Conservation (phyloP, 2,797 vertebrate genomes). For the Leuciscus waleckii region DNA sequence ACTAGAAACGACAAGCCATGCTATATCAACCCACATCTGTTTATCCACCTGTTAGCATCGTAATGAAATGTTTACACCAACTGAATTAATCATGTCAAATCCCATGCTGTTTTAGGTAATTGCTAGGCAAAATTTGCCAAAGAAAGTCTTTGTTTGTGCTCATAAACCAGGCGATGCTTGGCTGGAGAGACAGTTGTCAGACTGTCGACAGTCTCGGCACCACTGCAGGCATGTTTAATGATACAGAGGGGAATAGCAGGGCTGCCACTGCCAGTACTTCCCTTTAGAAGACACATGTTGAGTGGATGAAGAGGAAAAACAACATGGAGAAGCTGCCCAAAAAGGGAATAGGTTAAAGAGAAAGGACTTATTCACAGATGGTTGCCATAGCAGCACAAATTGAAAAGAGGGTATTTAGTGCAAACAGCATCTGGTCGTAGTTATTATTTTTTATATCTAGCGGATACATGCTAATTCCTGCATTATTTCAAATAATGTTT, state of each 20-base stretch:
- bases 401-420: constrained; percentile 57
- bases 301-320: constrained; percentile 39
- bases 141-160: constrained; percentile 55
- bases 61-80: constrained; percentile 62
- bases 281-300: constrained; percentile 47
- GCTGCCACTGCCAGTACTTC: constrained; percentile 29
- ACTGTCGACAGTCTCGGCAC: constrained; percentile 26
- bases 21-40: constrained; percentile 42
- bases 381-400: constrained; percentile 60
- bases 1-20: constrained; percentile 18
- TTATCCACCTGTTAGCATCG: constrained; percentile 52
- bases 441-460: constrained; percentile 31
- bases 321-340: constrained; percentile 27
- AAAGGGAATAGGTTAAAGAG: constrained; percentile 50
- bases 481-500: constrained; percentile 12
- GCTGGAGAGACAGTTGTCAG: constrained; percentile 58
- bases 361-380: constrained; percentile 46
- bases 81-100: constrained; percentile 60
- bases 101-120: constrained; percentile 60
- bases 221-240: constrained; percentile 55
- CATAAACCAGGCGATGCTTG: constrained; percentile 36
- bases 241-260: constrained; percentile 55
- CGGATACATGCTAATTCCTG: neutral
- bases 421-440: constrained; percentile 50
- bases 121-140: constrained; percentile 46